A percentile compares a stretch with the other conserved stretches of the same genome.
Conservation (phyloP, 1,140 invertebrate species). For the Pteromalus puparum region DNA sequence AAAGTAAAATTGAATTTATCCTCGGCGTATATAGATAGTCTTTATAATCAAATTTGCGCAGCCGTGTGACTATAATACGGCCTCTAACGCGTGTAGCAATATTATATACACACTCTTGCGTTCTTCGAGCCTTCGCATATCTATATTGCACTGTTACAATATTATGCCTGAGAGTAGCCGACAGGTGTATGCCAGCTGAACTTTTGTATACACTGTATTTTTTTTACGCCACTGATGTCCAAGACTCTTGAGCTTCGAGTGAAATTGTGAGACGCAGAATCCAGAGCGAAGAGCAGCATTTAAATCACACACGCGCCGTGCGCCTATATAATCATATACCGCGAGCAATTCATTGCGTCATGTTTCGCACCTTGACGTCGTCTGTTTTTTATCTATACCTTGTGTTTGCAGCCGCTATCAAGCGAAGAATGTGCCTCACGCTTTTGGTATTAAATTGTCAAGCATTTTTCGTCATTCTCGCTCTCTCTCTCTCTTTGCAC, state of each 20-base stretch:
- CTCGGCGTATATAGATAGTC: not conserved
- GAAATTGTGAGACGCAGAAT: not conserved
- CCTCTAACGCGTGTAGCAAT: not conserved
- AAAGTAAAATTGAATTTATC: conserved; percentile 47
- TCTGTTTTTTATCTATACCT: conserved; percentile 26
- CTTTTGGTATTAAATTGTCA: not conserved
- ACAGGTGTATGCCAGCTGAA: too few relatives aligned
- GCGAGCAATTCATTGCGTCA: not conserved
- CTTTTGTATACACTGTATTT: too few relatives aligned
- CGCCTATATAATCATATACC: not conserved
- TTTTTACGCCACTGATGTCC: too few relatives aligned
- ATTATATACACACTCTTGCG: not conserved
- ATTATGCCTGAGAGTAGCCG: too few relatives aligned
- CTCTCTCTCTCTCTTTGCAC: too few relatives aligned
- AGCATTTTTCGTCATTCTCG: not conserved
- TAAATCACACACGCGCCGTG: not conserved
- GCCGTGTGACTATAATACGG: not conserved
- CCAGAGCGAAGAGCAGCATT: not conserved
- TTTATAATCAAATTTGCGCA: conserved; percentile 31
- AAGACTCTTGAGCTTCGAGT: too few relatives aligned
- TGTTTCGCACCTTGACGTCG: conserved; percentile 5
- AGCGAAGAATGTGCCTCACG: not conserved
- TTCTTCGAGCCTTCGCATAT: too few relatives aligned
- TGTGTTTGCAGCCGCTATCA: conserved; percentile 18
- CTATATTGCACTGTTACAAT: not conserved